Conservation (phyloP, 2,113 vertebrate genomes). For the Nothocercus julius region DNA sequence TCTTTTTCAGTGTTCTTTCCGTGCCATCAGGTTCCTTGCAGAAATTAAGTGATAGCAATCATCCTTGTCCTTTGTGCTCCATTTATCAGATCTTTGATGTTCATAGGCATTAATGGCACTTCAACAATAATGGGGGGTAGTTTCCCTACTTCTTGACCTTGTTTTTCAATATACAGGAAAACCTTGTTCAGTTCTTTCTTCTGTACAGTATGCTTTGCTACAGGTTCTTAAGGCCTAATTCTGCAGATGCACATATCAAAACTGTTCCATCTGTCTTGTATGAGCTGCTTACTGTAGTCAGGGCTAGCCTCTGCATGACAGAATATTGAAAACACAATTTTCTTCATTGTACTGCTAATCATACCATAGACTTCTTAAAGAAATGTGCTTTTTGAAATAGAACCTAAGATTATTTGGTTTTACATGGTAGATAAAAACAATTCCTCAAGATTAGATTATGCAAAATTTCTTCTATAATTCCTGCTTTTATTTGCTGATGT, state of each 20-base stretch:
- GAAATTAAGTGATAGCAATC: background rate
- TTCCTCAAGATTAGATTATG: background rate
- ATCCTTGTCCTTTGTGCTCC: background rate
- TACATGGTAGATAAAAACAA: background rate
- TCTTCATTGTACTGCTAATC: background rate
- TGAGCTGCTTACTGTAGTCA: background rate
- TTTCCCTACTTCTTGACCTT: background rate
- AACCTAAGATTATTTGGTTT: background rate
- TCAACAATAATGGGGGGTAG: background rate
- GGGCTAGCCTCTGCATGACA: background rate
- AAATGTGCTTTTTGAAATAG: background rate
- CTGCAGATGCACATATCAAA: background rate
- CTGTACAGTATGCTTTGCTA: background rate
- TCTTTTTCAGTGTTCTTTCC: background rate
- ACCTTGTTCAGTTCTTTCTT: background rate
- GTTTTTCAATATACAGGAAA: background rate
- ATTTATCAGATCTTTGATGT: background rate
- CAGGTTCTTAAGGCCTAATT: background rate
- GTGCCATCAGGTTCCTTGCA: background rate
- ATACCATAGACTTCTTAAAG: background rate
- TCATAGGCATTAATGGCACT: background rate
- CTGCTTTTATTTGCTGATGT: background rate
- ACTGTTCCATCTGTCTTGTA: background rate
- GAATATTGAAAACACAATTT: background rate
- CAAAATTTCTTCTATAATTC: background rate